Conservation (phyloP, 2,113 vertebrate species). For the Scolopax mira region DNA sequence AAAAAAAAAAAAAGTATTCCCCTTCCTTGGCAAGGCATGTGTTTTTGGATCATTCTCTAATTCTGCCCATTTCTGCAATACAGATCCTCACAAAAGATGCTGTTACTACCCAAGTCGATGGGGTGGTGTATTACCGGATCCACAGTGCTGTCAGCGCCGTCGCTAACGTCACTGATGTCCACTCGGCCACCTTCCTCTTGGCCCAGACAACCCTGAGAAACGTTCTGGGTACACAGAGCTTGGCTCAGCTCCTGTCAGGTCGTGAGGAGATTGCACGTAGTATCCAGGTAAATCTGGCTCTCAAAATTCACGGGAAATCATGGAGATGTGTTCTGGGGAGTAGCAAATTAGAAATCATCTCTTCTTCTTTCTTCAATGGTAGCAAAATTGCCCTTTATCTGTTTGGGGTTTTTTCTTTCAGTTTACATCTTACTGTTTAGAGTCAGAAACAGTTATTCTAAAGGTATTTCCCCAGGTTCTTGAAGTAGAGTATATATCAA, state of each 20-base stretch:
- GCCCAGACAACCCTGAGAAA: constrained; percentile 92
- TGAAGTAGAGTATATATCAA: neutral
- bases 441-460: neutral
- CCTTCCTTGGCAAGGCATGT: neutral
- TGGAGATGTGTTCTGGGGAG: neutral
- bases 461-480: neutral
- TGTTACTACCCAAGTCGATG: constrained; percentile 86
- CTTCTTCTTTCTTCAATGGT: neutral
- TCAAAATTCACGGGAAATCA: neutral
- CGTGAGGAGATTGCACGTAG: constrained; percentile 85
- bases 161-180: constrained; percentile 87
- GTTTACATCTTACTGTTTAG: neutral
- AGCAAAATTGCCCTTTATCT: neutral
- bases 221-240: constrained; percentile 87
- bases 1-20: neutral
- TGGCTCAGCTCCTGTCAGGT: constrained; percentile 89
- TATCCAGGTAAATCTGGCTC: constrained; percentile 81
- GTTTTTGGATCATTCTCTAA: neutral
- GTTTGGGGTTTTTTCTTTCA: neutral
- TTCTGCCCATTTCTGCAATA: neutral
- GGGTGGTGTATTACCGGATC: constrained; percentile 90
- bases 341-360: neutral
- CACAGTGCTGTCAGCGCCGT: constrained; percentile 88
- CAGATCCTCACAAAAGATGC: constrained; percentile 93
- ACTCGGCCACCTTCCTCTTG: constrained; percentile 86